These are phyloP conservation scores for Callithrix jacchus DNA, from an alignment of 2,113 vertebrate species.

Conservation along the genomic window DNA sequence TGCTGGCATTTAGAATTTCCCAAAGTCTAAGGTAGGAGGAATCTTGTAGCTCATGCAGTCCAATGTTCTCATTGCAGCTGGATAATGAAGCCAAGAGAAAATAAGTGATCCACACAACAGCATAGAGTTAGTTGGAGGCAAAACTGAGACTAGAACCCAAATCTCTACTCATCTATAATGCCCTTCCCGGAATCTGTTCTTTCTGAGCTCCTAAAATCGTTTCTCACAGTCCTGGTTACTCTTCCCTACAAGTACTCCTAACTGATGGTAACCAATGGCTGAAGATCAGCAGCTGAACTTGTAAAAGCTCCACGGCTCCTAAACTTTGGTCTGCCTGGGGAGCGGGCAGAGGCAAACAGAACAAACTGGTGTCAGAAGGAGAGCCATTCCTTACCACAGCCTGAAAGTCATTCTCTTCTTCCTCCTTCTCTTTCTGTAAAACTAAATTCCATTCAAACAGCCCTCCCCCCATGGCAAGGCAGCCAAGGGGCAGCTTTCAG, in stretches of 20 bases:
- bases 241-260: not conserved
- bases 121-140: not conserved
- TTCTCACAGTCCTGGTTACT: not conserved
- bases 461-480: not conserved
- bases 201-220: not conserved
- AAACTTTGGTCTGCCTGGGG: not conserved
- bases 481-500: conserved; percentile 26
- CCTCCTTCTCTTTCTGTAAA: not conserved
- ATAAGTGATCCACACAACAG: not conserved
- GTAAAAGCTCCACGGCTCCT: not conserved
- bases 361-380: not conserved
- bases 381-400: not conserved
- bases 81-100: not conserved
- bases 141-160: not conserved
- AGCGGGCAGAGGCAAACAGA: not conserved
- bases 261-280: not conserved
- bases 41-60: not conserved
- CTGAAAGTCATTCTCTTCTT: not conserved
- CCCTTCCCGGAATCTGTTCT: not conserved
- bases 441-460: conserved; percentile 28
- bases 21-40: not conserved
- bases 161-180: not conserved
- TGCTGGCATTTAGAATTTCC: conserved; percentile 4
- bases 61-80: not conserved
- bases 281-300: not conserved